A percentile compares a stretch with the other conserved stretches of the same genome.
These are phyloP conservation scores for Monopterus albus DNA, from an alignment of 2,113 vertebrate species.

Conservation along the genomic window DNA sequence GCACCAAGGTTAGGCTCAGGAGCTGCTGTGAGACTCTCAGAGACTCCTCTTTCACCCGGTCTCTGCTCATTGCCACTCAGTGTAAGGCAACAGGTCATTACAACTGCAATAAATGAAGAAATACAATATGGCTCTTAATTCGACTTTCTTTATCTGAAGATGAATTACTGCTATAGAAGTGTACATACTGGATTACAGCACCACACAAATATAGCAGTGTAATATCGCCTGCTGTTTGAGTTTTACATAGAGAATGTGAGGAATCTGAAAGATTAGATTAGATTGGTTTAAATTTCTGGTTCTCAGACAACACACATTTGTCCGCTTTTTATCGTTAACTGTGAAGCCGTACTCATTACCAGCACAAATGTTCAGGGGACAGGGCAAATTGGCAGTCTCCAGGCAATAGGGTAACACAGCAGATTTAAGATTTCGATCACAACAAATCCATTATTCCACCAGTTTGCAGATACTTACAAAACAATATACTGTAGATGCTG, in stretches of 20 bases:
- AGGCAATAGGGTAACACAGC: conserved; percentile 25
- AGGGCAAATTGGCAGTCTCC: conserved; percentile 23
- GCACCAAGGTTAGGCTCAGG: conserved; percentile 56
- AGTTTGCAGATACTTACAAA: background rate
- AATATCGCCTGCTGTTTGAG: conserved; percentile 22
- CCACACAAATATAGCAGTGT: background rate
- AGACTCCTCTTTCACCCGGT: conserved; percentile 40
- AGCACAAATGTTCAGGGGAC: conserved; percentile 36
- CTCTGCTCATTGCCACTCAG: conserved; percentile 35
- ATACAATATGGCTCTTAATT: conserved; percentile 24
- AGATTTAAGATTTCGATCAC: background rate
- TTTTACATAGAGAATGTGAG: background rate
- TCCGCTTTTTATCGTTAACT: conserved; percentile 60
- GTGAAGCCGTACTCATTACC: conserved; percentile 52
- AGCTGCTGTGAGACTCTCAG: conserved; percentile 59
- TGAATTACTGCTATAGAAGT: conserved; percentile 14
- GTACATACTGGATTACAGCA: background rate
- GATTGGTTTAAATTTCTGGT: conserved; percentile 28
- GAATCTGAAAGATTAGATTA: conserved; percentile 7
- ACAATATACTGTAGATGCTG: background rate
- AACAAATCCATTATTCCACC: background rate
- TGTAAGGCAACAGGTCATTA: conserved; percentile 56
- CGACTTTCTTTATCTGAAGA: conserved; percentile 5
- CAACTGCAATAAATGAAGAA: conserved; percentile 36
- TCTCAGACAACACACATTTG: conserved; percentile 32